Evolutionary conservation across 1,140 invertebrate genomes (phyloP), one percentile per base, ranked within the genome.

Genomic region (Hormaphis cornu): DNA sequence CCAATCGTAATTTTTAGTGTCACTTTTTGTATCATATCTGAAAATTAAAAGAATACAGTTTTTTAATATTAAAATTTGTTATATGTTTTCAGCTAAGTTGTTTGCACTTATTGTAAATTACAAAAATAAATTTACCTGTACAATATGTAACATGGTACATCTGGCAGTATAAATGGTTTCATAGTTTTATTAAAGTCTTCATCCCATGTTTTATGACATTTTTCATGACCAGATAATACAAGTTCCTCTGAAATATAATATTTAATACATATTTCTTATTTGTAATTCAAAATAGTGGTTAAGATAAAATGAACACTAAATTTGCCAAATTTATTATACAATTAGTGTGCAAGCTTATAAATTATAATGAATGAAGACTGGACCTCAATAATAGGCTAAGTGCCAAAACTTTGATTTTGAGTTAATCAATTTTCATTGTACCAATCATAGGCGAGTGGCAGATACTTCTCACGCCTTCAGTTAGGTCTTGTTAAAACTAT

Each of bases 141-240:
- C 20, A 99, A 81, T 70, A 99, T 85, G 78, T 96, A 99, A 74
- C 92, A 93, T 48, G 97, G 96, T 75, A 93, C 87, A 77, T 90
- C 88, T 72, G 91, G 87, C 74, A 93, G 86, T 33, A 97, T 80
- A 52, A 93, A 76, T 3, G 86, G 83, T 61, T 85, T 80, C 14
- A 98, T 81, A 77, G 89, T 81, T 76, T 85, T 86, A 76, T 94
- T 88, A 81, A 91, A 97, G 81, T 93, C 91, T 66, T 90, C 84
- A 75, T 93, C 88, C 93, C 93, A 95, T 72, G 87, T 85, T 70
- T 85, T 84, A 71, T 85, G 85, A 16, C 84, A 82, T 70, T 86
- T 84, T 37, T 85, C 80, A 69, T 86, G 83, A 72, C 83, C 83
- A 30, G 86, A 81, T 56, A 93, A 81, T 28, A 80, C 78, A 37